phyloP scores from a whole-genome alignment of 2,797 vertebrate species.

The Trachops cirrhosus region DNA sequence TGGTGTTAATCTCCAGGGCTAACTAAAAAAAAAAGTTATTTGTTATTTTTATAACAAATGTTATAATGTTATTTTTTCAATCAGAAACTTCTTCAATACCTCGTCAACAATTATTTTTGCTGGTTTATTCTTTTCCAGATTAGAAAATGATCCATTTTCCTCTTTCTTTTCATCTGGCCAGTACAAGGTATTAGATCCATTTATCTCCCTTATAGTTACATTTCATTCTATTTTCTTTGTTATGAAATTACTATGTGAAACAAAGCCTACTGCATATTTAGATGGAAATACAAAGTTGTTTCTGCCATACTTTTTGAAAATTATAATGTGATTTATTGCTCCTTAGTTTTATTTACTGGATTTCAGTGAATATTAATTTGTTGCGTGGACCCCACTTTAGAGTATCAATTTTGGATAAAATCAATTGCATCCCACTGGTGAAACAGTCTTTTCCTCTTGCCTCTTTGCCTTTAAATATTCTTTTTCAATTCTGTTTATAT shows the following conservation, averaged over 20 bases:
- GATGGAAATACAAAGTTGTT: not conserved
- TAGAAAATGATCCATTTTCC: not conserved
- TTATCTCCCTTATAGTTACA: not conserved
- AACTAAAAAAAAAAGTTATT: not conserved
- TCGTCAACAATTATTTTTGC: not conserved
- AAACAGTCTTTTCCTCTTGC: not conserved
- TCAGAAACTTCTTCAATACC: not conserved
- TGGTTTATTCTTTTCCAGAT: not conserved
- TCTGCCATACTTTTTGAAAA: not conserved
- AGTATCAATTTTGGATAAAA: not conserved
- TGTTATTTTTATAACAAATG: too few relatives aligned
- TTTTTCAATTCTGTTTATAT: not conserved
- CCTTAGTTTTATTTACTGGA: not conserved
- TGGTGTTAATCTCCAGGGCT: not conserved
- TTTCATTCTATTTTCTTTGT: not conserved
- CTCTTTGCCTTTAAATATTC: not conserved
- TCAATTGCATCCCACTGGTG: not conserved
- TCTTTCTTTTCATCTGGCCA: not conserved
- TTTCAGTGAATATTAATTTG: not conserved
- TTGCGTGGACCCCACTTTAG: not conserved
- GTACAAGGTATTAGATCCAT: not conserved
- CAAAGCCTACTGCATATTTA: not conserved
- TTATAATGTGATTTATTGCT: not conserved
- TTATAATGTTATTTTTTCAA: not conserved
- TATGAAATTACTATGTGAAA: not conserved